Evolutionary conservation across 1,140 invertebrate genomes (phyloP).

Genomic region (Diorhabda carinulata): DNA sequence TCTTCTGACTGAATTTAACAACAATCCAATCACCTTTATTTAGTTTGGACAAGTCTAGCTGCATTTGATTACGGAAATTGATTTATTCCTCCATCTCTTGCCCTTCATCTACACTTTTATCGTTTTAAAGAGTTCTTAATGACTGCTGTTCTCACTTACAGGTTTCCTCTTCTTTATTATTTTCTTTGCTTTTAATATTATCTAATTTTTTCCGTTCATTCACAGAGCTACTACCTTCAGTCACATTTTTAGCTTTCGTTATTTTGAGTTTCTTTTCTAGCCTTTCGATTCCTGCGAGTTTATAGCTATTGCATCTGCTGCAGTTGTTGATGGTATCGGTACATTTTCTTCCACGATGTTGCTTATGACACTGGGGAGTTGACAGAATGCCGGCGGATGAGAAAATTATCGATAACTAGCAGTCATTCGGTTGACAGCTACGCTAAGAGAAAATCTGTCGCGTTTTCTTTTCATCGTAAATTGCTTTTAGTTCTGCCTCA

Average conservation of each 20-base stretch:
- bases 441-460: no score
- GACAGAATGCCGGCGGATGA: no score
- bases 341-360: constrained; percentile 1
- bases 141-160: background rate
- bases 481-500: no score
- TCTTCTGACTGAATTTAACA: no score
- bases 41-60: no score
- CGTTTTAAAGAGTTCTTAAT: constrained; percentile 1
- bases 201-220: background rate
- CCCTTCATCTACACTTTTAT: constrained; percentile 6
- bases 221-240: constrained; percentile 1
- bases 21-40: background rate
- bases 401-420: no score
- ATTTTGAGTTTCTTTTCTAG: constrained; percentile 10
- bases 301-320: constrained; percentile 8
- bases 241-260: constrained; percentile 4
- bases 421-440: no score
- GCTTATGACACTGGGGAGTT: background rate
- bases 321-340: background rate
- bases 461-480: no score
- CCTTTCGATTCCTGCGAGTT: background rate
- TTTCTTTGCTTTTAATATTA: background rate
- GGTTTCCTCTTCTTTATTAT: background rate
- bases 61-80: background rate
- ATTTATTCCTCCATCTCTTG: background rate